Base-by-base conservation (phyloP, 2,888 invertebrate genomes). In the Nycteola revayana region DNA sequence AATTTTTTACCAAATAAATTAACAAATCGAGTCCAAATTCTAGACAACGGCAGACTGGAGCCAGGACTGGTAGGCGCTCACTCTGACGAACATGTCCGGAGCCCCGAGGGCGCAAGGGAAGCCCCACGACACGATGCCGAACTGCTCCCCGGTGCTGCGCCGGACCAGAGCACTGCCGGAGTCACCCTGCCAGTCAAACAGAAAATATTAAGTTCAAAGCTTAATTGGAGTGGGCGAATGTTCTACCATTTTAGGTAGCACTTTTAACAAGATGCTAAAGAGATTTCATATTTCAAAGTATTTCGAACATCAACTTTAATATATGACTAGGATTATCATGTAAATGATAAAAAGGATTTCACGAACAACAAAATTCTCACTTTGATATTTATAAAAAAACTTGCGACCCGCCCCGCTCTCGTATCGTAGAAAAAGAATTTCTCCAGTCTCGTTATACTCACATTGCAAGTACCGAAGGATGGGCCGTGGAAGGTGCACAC, bases 41-140 rank as follows among this genome's bases (percentile, higher is more conserved):
- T 36, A 58, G 6, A 50, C 49, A 5, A 42, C 6, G 40, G 42
- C 40, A 5, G 22, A 0, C 1, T 1, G 1, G 7, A 75, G 11
- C 66, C 67, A 78, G 39, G 36, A 11, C 7, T 36, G 26, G 61
- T 42, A 75, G 7, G 50, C 61, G 31, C 68, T 63, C 38, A 75
- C 3, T 7, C 79, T 48, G 7, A 53, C 73, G 53, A 67, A 75
- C 43, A 82, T 59, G 43, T 82, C 82, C 0, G 82, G 81, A 0
- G 66, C 71, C 1, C 75, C 79, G 1, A 38, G 57, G 0, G 79
- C 82, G 52, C 82, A 83, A 0, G 77, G 70, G 54, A 74, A 65
- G 34, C 81, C 81, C 82, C 82, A 83, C 0, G 82, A 81, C 2
- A 81, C 81, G 1, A 81, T 23, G 6, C 77, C 82, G 27, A 78